A percentile compares a stretch with the other conserved stretches of the same genome.
phyloP scores from a whole-genome alignment of 2,888 invertebrate species.

The Agrenia bidenticulata region DNA sequence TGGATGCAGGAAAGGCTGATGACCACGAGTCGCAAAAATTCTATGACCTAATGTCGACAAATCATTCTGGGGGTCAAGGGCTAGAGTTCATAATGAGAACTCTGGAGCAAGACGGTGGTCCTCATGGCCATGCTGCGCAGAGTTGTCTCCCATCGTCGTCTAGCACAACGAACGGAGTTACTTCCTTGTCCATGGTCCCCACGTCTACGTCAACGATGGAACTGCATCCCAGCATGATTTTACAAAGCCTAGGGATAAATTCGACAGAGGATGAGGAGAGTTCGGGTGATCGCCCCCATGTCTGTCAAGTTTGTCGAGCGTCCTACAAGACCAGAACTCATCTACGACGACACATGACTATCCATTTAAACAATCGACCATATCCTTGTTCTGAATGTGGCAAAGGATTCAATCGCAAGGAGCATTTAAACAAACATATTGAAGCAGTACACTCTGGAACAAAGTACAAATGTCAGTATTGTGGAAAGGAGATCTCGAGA shows the following conservation, averaged over 20 bases:
- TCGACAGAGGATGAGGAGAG: neutral
- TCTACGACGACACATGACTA: slow-evolving; percentile 46
- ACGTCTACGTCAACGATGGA: neutral
- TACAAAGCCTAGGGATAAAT: slow-evolving; percentile 11
- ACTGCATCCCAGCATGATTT: slow-evolving; percentile 28
- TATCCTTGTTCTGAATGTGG: slow-evolving; percentile 48
- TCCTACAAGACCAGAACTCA: slow-evolving; percentile 50
- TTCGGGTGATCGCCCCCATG: slow-evolving; percentile 31
- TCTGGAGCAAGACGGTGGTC: neutral
- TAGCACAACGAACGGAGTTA: neutral
- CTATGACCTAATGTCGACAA: neutral
- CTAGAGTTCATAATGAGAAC: slow-evolving; percentile 1
- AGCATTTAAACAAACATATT: slow-evolving; percentile 48
- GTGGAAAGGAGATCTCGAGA: slow-evolving; percentile 36
- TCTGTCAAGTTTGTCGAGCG: slow-evolving; percentile 42
- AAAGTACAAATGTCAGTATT: slow-evolving; percentile 44
- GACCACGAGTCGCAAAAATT: slow-evolving; percentile 7
- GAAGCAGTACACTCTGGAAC: slow-evolving; percentile 47
- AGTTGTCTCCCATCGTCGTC: neutral
- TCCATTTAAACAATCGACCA: slow-evolving; percentile 43
- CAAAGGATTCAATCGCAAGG: slow-evolving; percentile 49
- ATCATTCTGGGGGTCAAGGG: too few species aligned
- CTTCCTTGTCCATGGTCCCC: neutral
- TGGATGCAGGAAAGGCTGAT: neutral
- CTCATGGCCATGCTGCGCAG: neutral